Conservation (phyloP, 2,113 vertebrate species). For the Pterocles burchelli region DNA sequence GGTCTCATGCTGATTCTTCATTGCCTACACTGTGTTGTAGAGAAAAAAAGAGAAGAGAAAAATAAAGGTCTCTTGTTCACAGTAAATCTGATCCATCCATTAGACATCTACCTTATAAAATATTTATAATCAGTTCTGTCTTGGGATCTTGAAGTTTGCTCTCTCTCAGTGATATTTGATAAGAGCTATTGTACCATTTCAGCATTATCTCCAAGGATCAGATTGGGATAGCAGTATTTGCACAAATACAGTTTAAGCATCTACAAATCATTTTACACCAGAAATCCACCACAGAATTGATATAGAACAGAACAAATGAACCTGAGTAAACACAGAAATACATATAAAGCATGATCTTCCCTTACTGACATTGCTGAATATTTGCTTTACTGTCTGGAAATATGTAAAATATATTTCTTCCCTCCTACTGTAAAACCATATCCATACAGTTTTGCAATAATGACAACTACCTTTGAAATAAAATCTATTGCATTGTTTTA, state of each 20-base stretch:
- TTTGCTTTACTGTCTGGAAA: background rate
- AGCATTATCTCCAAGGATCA: slow-evolving; percentile 27
- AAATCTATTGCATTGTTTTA: background rate
- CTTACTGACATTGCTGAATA: background rate
- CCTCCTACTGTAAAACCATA: background rate
- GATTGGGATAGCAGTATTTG: slow-evolving; percentile 37
- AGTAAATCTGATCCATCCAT: slow-evolving; percentile 34
- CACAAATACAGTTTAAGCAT: slow-evolving; percentile 50
- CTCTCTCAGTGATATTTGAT: slow-evolving; percentile 39
- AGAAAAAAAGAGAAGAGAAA: background rate
- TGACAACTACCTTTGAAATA: background rate
- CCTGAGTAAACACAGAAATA: slow-evolving; percentile 12
- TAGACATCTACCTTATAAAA: slow-evolving; percentile 43
- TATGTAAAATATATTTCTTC: background rate
- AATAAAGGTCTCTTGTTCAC: background rate
- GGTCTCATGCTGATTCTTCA: background rate
- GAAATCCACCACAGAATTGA: slow-evolving; percentile 5
- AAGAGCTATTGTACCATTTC: slow-evolving; percentile 39
- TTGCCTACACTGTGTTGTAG: background rate
- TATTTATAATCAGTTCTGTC: slow-evolving; percentile 44
- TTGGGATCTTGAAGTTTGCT: slow-evolving; percentile 47
- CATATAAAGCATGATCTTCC: background rate
- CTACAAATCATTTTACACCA: slow-evolving; percentile 44
- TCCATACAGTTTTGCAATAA: background rate
- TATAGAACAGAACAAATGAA: background rate